Evolutionary conservation across 1,140 invertebrate genomes (phyloP).

Genomic region (Tyrophagus putrescentiae): DNA sequence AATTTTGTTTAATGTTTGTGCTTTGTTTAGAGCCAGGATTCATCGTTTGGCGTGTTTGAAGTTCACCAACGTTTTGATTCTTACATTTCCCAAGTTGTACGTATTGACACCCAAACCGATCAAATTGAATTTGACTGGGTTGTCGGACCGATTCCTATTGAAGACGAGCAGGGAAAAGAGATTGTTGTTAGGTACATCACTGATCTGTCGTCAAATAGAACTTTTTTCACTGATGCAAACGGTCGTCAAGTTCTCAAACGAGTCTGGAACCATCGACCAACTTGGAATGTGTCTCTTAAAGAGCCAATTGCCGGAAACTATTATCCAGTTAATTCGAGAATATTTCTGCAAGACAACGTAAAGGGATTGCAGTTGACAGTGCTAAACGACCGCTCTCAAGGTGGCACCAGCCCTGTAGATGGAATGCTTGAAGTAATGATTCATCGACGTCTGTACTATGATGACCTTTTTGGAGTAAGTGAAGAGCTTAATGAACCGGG

Average conservation of each 20-base stretch:
- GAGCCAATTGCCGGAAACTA: constrained; percentile 69
- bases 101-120: constrained; percentile 49
- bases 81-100: constrained; percentile 64
- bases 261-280: constrained; percentile 51
- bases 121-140: constrained; percentile 77
- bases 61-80: constrained; percentile 55
- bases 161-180: constrained; percentile 36
- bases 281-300: constrained; percentile 47
- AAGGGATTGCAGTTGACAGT: constrained; percentile 39
- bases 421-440: constrained; percentile 33
- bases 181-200: constrained; percentile 37
- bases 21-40: too few species aligned
- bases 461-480: constrained; percentile 78
- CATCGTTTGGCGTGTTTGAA: constrained; percentile 47
- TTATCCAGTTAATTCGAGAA: constrained; percentile 78
- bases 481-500: constrained; percentile 77
- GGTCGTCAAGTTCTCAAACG: constrained; percentile 47
- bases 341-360: constrained; percentile 32
- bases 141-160: constrained; percentile 73
- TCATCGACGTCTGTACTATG: constrained; percentile 63
- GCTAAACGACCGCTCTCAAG: constrained; percentile 63
- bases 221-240: constrained; percentile 44
- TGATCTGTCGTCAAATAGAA: constrained; percentile 29
- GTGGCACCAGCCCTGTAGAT: constrained; percentile 52
- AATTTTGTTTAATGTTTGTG: too few species aligned